Conservation (phyloP, 2,888 invertebrate genomes). For the Ophioninae sp. region DNA sequence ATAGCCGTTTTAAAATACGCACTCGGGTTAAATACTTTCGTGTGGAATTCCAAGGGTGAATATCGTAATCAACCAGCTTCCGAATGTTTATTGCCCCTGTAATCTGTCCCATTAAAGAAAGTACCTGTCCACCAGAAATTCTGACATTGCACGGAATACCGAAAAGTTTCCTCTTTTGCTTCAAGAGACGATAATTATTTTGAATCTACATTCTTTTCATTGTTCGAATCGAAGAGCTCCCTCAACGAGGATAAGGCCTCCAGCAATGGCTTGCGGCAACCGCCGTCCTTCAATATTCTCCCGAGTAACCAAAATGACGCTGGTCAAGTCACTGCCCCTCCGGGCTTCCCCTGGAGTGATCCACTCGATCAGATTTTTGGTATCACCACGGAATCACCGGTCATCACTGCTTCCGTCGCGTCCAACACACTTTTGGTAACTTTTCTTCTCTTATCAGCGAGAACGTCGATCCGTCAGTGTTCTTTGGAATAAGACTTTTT, state of each 20-base stretch:
- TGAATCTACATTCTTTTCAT: background rate
- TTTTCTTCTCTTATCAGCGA: no score
- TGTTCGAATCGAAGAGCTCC: constrained; percentile 63
- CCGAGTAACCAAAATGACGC: constrained; percentile 67
- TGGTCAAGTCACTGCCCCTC: constrained; percentile 72
- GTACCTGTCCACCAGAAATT: constrained; percentile 25
- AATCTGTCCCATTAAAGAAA: constrained; percentile 39
- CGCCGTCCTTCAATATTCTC: constrained; percentile 71
- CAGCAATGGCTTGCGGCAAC: constrained; percentile 50
- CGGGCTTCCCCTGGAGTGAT: constrained; percentile 78
- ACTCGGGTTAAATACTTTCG: background rate
- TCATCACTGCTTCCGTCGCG: constrained; percentile 75
- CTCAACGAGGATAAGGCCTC: constrained; percentile 69
- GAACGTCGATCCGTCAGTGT: no score
- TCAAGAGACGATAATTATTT: background rate
- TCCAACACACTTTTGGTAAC: constrained; percentile 73
- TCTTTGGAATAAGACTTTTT: no score
- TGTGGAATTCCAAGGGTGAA: constrained; percentile 13
- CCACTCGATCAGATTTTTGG: constrained; percentile 79
- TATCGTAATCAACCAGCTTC: constrained; percentile 45
- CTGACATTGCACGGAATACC: constrained; percentile 28
- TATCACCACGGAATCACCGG: constrained; percentile 75
- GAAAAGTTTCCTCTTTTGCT: background rate
- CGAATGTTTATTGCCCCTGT: constrained; percentile 48
- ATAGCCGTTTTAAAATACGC: constrained; percentile 19